These are phyloP conservation scores for Phortica magna DNA, from an alignment of 2,888 invertebrate species.

Conservation along the genomic window DNA sequence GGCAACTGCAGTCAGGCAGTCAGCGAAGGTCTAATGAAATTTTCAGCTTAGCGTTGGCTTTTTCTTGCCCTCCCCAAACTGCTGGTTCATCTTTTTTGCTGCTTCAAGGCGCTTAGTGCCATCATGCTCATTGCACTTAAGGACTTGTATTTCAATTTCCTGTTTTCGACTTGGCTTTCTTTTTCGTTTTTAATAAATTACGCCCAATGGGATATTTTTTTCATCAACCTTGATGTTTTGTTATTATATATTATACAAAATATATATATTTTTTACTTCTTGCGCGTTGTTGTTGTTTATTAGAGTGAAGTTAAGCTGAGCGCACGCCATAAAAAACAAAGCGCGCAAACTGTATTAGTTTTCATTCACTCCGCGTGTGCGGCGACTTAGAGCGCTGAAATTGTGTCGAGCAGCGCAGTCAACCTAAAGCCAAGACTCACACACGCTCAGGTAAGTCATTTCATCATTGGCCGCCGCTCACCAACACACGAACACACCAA, in stretches of 20 bases:
- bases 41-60: conserved; percentile 27
- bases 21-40: conserved; percentile 31
- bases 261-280: background rate
- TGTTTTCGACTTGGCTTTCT: background rate
- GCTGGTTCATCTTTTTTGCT: background rate
- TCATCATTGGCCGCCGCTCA: no score
- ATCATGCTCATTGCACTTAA: conserved; percentile 14
- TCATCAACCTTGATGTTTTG: background rate
- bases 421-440: no score
- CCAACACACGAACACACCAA: no score
- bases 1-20: background rate
- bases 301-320: conserved; percentile 7
- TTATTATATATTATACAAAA: no score
- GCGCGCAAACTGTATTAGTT: conserved; percentile 8
- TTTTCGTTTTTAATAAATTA: conserved; percentile 27
- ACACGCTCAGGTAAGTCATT: no score
- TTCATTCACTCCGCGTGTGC: conserved; percentile 1
- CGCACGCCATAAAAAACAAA: conserved; percentile 16
- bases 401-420: no score
- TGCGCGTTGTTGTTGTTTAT: background rate
- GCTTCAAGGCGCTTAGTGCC: background rate
- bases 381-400: background rate
- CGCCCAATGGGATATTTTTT: conserved; percentile 19
- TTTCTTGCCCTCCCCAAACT: background rate
- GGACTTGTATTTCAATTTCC: conserved; percentile 16